These are phyloP conservation scores for Porites lutea DNA, from an alignment of 64 coral and sea anemone genomes.

Conservation along the genomic window DNA sequence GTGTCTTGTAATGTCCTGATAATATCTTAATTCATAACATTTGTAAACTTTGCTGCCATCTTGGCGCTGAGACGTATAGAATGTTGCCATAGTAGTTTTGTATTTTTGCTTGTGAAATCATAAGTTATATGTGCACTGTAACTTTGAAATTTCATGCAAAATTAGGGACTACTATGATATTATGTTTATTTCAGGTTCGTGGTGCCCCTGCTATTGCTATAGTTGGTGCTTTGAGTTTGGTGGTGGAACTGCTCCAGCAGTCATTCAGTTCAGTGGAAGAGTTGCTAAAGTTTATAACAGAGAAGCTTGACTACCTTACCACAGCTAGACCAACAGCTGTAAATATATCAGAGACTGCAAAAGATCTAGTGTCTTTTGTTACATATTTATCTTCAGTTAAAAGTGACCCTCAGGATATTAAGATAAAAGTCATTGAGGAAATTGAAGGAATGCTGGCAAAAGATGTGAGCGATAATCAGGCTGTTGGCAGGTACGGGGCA, in stretches of 20 bases:
- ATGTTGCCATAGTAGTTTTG: no score
- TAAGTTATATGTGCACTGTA: not conserved
- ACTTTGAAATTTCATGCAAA: not conserved
- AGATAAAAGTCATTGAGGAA: constrained; percentile 56
- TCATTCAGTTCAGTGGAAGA: constrained; percentile 64
- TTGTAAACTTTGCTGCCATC: no score
- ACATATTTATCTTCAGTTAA: not conserved
- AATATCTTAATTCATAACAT: no score
- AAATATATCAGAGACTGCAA: constrained; percentile 80
- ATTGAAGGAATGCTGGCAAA: constrained; percentile 96
- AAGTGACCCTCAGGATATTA: constrained; percentile 11
- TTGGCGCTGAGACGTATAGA: no score
- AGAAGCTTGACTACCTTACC: constrained; percentile 86
- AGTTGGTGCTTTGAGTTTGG: constrained; percentile 89
- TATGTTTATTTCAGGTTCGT: constrained; percentile 70
- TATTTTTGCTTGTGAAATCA: no score
- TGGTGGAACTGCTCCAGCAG: constrained; percentile 63
- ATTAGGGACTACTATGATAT: not conserved
- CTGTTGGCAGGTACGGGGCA: constrained; percentile 85
- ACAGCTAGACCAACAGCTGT: constrained; percentile 97
- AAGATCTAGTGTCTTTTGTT: constrained; percentile 49
- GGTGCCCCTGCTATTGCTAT: constrained; percentile 98
- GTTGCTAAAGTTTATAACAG: constrained; percentile 61
- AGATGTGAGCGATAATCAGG: constrained; percentile 88
- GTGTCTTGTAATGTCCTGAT: no score